Percentiles rank a stretch among this genome's conserved stretches.
These are phyloP conservation scores for Potamarius usumacintae DNA, from an alignment of 2,113 vertebrate genomes.

Conservation along the genomic window DNA sequence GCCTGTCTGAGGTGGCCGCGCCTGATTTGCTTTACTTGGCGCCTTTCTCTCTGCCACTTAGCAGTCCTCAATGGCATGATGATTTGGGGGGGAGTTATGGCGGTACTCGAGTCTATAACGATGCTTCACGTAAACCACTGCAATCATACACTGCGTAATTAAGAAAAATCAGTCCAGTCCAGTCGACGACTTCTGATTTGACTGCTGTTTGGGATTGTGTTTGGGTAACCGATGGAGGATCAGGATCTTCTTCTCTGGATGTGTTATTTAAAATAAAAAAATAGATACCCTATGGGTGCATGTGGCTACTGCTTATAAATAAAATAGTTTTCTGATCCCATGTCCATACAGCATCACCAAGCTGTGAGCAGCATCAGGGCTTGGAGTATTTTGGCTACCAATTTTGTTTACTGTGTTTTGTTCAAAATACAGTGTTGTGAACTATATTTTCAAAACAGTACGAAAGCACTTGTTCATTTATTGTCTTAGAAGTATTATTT, in stretches of 20 bases:
- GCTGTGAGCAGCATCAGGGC: no score
- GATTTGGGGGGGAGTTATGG: slow-evolving; percentile 43
- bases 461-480: no score
- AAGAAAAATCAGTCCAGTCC: not conserved
- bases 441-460: no score
- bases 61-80: slow-evolving; percentile 50
- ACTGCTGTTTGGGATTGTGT: not conserved
- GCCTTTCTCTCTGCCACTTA: slow-evolving; percentile 19
- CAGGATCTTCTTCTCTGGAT: not conserved
- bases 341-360: no score
- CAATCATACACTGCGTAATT: slow-evolving; percentile 41
- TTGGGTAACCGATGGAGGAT: not conserved
- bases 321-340: no score
- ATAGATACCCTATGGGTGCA: not conserved
- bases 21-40: slow-evolving; percentile 44
- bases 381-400: no score
- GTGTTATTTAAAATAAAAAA: slow-evolving; percentile 1
- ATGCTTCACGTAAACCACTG: slow-evolving; percentile 23
- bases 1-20: slow-evolving; percentile 57
- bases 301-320: no score
- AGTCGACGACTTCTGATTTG: not conserved
- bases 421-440: no score
- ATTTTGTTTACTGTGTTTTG: no score
- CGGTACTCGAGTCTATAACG: slow-evolving; percentile 52
- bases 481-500: no score